Evolutionary conservation across 2,888 invertebrate species (phyloP).

Genomic region (Cheilosia grossa): DNA sequence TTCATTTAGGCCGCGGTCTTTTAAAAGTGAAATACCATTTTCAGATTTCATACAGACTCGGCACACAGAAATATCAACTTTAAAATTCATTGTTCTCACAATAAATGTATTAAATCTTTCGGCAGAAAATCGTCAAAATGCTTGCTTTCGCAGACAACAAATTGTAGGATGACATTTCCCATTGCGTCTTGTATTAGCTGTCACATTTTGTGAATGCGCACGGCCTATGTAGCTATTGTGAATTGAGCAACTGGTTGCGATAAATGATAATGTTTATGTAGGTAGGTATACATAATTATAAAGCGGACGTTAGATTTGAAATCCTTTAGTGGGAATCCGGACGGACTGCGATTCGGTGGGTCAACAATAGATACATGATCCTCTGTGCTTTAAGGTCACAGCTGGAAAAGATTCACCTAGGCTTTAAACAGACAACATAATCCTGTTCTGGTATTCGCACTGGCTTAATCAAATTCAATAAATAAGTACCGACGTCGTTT

Average conservation of each 20-base stretch:
- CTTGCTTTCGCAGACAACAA: not conserved
- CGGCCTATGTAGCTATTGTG: not conserved
- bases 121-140: not conserved
- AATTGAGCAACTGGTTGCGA: not conserved
- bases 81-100: slow-evolving; percentile 77
- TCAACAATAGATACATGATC: too few species aligned
- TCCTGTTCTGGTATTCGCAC: too few species aligned
- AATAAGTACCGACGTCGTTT: too few species aligned
- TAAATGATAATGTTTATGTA: not conserved
- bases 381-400: too few species aligned
- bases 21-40: slow-evolving; percentile 75
- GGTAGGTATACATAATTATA: not conserved
- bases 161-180: slow-evolving; percentile 31
- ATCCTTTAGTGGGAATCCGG: not conserved
- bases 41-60: slow-evolving; percentile 79
- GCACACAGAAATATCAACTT: slow-evolving; percentile 79
- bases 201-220: slow-evolving; percentile 21
- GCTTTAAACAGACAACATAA: too few species aligned
- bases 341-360: too few species aligned
- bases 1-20: slow-evolving; percentile 74
- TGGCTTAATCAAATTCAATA: too few species aligned
- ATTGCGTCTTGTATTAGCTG: slow-evolving; percentile 9
- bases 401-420: too few species aligned
- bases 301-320: not conserved
- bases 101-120: slow-evolving; percentile 6